Conservation (phyloP, 2,113 vertebrate genomes). For the Copsychus sechellarum region DNA sequence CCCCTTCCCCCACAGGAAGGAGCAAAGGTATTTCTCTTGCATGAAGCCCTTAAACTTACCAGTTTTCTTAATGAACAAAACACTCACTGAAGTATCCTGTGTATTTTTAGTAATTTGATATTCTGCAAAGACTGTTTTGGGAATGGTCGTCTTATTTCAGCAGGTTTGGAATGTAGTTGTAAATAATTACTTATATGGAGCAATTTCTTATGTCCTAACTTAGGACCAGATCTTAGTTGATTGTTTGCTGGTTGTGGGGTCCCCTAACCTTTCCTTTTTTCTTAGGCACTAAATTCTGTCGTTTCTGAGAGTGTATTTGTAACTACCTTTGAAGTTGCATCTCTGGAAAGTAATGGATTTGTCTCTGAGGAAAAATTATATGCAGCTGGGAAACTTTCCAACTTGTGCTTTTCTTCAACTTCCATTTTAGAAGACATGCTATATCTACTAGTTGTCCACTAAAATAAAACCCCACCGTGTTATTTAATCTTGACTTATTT, state of each 20-base stretch:
- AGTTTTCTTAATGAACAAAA: background rate
- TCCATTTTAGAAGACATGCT: background rate
- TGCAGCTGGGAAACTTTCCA: background rate
- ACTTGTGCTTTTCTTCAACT: background rate
- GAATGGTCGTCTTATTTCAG: background rate
- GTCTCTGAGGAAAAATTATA: background rate
- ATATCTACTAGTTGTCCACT: background rate
- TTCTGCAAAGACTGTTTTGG: background rate
- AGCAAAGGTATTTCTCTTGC: background rate
- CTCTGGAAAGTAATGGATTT: background rate
- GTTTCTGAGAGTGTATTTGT: background rate
- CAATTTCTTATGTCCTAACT: background rate
- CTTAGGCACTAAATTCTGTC: background rate
- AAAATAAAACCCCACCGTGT: background rate
- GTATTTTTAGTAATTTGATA: background rate
- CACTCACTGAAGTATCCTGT: background rate
- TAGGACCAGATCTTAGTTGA: background rate
- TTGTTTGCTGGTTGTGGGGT: background rate
- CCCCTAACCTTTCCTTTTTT: background rate
- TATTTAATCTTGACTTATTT: background rate
- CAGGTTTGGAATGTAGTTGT: background rate
- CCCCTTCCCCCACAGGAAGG: background rate
- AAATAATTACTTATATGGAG: background rate
- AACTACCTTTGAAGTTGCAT: background rate
- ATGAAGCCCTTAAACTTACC: background rate